Base-by-base conservation (phyloP, 2,797 vertebrate genomes). In the Streptopelia turtur region DNA sequence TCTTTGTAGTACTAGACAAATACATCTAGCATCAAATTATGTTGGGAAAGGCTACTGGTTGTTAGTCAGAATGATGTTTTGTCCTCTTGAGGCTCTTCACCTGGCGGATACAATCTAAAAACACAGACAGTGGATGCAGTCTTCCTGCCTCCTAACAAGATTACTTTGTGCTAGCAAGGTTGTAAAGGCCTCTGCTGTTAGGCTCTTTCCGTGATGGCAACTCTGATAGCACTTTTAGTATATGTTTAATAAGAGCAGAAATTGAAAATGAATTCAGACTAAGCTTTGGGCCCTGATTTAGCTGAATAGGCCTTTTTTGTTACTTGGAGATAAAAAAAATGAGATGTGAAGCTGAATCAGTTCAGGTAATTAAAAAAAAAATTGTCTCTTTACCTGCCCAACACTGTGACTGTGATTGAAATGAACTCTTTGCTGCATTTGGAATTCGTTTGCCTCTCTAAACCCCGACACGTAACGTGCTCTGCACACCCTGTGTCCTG, bases 401-500 rank as follows among this genome's bases (percentile, higher is more conserved):
- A 4, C 33, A 31, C 25, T 78, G 41, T 50, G 65, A 70, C 37
- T 90, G 43, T 83, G 24, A 52, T 85, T 86, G 39, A 91, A 66
- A 43, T 87, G 3, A 59, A n/a, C 33, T 85, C n/a, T 87, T 39
- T 57, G 55, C 22, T 89, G 53, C 47, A 21, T 70, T 74, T 52
- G 37, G 75, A 64, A 75, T 72, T 79, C 57, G 50, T 96, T 83
- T 53, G 47, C 52, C 47, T 89, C 56, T 71, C 66, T 69, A 30
- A 82, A 85, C 31, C 11, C 39, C 15, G 17, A 53, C 8, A 43
- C 41, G 25, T 91, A 87, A 83, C 3, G 5, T 83, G 74, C 49
- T 78, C 3, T 98, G 96, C 97, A 97, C 79, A 71, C 97, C 71
- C 96, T 97, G 94, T 97, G 96, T 97, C 84, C 69, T 93, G 94